Base-by-base conservation (phyloP, 2,888 invertebrate species). In the Steromphala cineraria region DNA sequence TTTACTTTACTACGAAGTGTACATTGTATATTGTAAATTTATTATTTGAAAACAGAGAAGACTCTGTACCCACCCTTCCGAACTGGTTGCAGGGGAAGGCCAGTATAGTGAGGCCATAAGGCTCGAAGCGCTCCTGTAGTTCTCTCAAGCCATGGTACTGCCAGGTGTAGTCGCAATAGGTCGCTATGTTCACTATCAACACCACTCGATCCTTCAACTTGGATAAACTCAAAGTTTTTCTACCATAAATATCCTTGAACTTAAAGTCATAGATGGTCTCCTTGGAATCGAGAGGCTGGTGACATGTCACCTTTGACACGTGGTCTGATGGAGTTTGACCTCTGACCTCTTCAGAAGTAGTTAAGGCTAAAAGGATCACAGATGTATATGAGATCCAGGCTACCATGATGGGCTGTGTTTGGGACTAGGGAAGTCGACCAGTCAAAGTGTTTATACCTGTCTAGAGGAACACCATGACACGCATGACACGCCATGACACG, bases 11-110 rank as follows among this genome's bases (percentile, higher is more conserved):
- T n/a, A n/a, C n/a, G n/a, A n/a, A n/a, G n/a, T n/a, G n/a, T n/a
- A n/a, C 46, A 1, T 10, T 10, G 13, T 46, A 46, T 46, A 1
- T 46, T 36, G 36, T 4, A 8, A 74, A 36, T n/a, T n/a, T n/a
- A 10, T 36, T n/a, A n/a, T 31, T 46, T 31, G 31, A 40, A 56
- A 62, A 82, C 8, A 78, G 3, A 5, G 3, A 5, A 36, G 8
- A 36, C 3, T 10, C 1, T 8, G 36, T 36, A 83, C 85, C 81
- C 83, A 91, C 87, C 83, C 84, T 83, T 40, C 92, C 92, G 84
- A 94, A 94, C 83, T 93, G 93, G 85, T 94, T 93, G 84, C 93
- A 93, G 17, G 94, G 94, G 83, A 94, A 92, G 10, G 91, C 94
- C 28, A 94, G 87, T 31, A 93, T 87, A n/a, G 85, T 88, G 31